These are phyloP conservation scores for Morelia viridis DNA, from an alignment of 2,797 vertebrate species.

Conservation along the genomic window DNA sequence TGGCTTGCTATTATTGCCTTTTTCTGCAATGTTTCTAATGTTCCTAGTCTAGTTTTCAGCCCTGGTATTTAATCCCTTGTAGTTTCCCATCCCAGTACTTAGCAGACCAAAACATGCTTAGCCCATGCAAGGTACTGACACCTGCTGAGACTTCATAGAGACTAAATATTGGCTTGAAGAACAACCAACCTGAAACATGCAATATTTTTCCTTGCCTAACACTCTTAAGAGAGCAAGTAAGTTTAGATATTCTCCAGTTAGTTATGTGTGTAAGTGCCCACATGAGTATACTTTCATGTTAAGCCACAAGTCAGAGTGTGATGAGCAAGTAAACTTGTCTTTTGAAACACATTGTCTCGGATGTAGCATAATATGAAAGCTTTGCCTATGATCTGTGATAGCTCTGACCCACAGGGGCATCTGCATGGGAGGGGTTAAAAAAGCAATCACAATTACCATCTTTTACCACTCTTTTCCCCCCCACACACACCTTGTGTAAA, in stretches of 20 bases:
- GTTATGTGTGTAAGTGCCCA: not conserved
- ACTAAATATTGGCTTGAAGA: not conserved
- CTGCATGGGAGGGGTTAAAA: not conserved
- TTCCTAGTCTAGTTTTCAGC: not conserved
- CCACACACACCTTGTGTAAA: not conserved
- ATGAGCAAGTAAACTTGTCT: not conserved
- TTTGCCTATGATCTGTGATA: not conserved
- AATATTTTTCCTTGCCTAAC: not conserved
- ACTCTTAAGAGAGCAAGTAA: not conserved
- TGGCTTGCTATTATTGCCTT: not conserved
- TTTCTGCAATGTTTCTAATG: not conserved
- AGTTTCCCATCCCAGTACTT: not conserved
- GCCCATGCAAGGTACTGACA: not conserved
- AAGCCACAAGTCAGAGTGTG: not conserved
- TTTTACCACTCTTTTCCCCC: not conserved
- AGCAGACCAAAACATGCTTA: not conserved
- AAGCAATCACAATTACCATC: not conserved
- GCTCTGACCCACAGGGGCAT: not conserved
- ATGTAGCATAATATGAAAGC: not conserved
- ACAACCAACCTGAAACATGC: not conserved
- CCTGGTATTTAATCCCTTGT: not conserved
- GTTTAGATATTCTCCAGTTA: not conserved
- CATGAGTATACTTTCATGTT: not conserved
- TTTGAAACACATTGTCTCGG: not conserved
- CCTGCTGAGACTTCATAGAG: not conserved